These are phyloP conservation scores for Todiramphus chloris DNA, from an alignment of 2,113 vertebrate genomes.

Conservation along the genomic window DNA sequence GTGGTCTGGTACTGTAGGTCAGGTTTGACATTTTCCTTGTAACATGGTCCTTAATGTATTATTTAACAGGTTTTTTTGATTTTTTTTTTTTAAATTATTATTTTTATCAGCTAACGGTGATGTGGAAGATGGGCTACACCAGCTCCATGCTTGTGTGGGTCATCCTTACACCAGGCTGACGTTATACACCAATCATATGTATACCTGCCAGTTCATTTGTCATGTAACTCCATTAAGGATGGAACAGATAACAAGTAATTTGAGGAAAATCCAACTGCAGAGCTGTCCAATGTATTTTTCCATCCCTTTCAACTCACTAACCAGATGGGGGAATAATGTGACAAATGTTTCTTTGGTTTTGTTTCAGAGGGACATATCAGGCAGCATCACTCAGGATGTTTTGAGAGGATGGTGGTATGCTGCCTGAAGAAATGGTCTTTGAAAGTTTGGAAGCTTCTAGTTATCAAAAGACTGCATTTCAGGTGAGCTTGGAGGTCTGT, in stretches of 20 bases:
- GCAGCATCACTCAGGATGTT: not conserved
- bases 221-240: not conserved
- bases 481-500: not conserved
- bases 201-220: not conserved
- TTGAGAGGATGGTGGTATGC: not conserved
- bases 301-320: not conserved
- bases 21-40: not conserved
- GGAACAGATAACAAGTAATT: not conserved
- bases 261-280: not conserved
- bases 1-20: not conserved
- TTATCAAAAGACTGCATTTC: not conserved
- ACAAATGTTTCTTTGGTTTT: not conserved
- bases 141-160: not conserved
- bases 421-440: not conserved
- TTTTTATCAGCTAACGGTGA: not conserved
- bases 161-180: not conserved
- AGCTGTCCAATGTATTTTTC: not conserved
- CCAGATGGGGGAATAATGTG: not conserved
- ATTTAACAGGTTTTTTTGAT: not conserved
- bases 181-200: fast-evolving
- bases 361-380: not conserved
- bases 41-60: not conserved
- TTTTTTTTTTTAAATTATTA: too few species aligned
- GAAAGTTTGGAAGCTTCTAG: not conserved
- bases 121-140: not conserved